These are phyloP conservation scores for Heliocidaris tuberculata DNA, from an alignment of 35 echinoderm and acorn worm species.

Conservation along the genomic window DNA sequence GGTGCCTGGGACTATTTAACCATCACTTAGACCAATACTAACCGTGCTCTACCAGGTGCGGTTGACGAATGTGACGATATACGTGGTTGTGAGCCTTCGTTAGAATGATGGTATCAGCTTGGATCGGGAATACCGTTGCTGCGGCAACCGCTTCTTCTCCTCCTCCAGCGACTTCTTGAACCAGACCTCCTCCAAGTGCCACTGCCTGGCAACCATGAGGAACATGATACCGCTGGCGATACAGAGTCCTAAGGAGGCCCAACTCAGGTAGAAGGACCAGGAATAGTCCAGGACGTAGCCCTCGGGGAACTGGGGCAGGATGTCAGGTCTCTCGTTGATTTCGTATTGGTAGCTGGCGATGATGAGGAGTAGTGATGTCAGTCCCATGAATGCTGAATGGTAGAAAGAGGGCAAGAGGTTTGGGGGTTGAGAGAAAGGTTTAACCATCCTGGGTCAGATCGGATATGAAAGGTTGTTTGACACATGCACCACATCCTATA, in stretches of 20 bases:
- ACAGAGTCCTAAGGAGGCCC: slow-evolving; percentile 77
- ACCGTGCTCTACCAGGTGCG: neutral
- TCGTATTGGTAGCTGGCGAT: slow-evolving; percentile 76
- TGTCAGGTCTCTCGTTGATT: slow-evolving; percentile 58
- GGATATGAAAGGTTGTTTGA: no score
- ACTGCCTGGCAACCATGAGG: slow-evolving; percentile 79
- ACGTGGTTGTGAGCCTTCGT: neutral
- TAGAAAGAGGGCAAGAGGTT: neutral
- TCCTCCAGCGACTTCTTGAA: slow-evolving; percentile 62
- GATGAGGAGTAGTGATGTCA: slow-evolving; percentile 69
- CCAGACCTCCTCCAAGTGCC: slow-evolving; percentile 83
- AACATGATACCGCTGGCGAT: slow-evolving; percentile 73
- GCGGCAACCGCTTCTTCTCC: slow-evolving; percentile 37
- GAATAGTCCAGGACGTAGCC: slow-evolving; percentile 77
- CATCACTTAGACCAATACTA: neutral
- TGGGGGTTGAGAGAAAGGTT: neutral
- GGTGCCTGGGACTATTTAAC: neutral
- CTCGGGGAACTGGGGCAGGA: slow-evolving; percentile 35
- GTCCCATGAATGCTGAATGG: slow-evolving; percentile 66
- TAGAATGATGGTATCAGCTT: slow-evolving; percentile 46
- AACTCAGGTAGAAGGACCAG: slow-evolving; percentile 87
- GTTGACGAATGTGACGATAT: neutral
- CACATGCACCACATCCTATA: no score
- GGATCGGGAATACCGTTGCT: slow-evolving; percentile 33
- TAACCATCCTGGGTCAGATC: neutral